A percentile compares a stretch with the other conserved stretches of the same genome.
These are phyloP conservation scores for Eupithecia subfuscata DNA, from an alignment of 2,888 invertebrate species.

Conservation along the genomic window DNA sequence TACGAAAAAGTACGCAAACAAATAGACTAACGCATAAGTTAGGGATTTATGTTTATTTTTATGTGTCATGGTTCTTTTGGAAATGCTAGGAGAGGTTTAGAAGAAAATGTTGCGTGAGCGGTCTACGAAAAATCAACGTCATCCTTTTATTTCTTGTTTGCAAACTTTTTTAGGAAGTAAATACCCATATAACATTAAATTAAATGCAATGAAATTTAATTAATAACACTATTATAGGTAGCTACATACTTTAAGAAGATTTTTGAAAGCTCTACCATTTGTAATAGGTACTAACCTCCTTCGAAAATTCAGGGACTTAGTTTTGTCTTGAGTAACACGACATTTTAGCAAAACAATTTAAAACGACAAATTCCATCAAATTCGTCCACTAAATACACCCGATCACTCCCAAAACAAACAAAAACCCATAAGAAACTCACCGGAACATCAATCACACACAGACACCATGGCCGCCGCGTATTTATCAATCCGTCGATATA, in stretches of 20 bases:
- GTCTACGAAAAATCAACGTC: background rate
- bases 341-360: background rate
- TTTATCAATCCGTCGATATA: conserved; percentile 56
- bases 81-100: background rate
- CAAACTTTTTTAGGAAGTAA: background rate
- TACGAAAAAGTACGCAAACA: background rate
- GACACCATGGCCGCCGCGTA: conserved; percentile 41
- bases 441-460: conserved; percentile 45
- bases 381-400: background rate
- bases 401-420: conserved; percentile 16
- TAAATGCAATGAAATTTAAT: background rate
- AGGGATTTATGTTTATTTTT: conserved; percentile 3
- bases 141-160: background rate
- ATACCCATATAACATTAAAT: background rate
- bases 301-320: background rate
- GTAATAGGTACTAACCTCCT: background rate
- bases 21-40: background rate
- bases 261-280: background rate
- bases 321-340: background rate
- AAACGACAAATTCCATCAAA: background rate
- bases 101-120: background rate
- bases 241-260: too few species aligned
- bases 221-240: background rate
- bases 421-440: conserved; percentile 36
- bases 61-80: background rate